Conservation (phyloP, 2,113 vertebrate species). For the Trogon melanurus region DNA sequence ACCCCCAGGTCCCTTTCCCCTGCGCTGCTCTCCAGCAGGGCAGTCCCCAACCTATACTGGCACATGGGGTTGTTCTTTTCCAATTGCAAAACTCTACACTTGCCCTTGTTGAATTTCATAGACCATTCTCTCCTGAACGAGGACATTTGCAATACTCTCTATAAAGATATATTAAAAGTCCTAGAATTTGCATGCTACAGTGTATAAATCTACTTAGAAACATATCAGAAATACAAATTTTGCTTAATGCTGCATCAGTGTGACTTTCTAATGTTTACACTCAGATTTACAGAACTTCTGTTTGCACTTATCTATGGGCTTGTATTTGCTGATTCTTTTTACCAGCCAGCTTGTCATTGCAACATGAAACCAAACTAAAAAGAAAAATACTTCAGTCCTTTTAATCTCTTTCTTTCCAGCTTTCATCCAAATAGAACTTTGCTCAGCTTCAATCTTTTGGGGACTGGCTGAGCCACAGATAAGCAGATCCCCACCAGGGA, state of each 20-base stretch:
- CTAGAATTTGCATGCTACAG: neutral
- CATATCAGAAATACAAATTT: neutral
- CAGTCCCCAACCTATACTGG: too few relatives aligned
- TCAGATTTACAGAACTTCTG: neutral
- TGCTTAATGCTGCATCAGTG: neutral
- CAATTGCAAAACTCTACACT: too few relatives aligned
- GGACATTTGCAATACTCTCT: neutral
- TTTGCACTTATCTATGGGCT: neutral
- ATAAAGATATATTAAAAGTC: neutral
- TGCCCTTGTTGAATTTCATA: neutral
- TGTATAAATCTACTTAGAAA: neutral
- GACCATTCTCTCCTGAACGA: neutral
- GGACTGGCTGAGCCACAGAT: neutral
- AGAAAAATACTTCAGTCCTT: neutral
- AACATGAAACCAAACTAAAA: neutral
- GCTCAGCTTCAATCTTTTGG: neutral
- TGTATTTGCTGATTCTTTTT: neutral
- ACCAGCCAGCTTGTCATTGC: neutral
- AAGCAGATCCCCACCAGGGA: slow-evolving; percentile 15
- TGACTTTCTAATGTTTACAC: neutral
- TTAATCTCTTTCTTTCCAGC: slow-evolving; percentile 23
- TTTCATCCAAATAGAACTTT: slow-evolving; percentile 33
- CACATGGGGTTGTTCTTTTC: too few relatives aligned
- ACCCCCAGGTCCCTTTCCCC: too few relatives aligned
- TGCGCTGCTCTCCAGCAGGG: too few relatives aligned